Evolutionary conservation across 1,140 invertebrate species (phyloP).

Genomic region (Hetaerina americana): DNA sequence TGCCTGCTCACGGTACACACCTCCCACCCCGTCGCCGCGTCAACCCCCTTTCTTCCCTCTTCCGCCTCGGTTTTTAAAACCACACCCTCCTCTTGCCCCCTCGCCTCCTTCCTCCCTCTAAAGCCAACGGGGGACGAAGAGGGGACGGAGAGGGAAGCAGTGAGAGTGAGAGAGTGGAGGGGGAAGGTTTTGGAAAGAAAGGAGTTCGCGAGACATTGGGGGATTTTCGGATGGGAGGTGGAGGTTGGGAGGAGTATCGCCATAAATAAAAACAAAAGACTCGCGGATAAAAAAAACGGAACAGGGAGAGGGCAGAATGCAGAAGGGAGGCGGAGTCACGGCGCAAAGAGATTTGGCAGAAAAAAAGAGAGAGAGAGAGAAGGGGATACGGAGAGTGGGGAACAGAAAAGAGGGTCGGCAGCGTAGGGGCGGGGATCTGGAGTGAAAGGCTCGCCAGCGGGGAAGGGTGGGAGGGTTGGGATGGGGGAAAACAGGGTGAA

Average conservation of each 20-base stretch:
- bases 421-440: neutral
- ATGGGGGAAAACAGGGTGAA: neutral
- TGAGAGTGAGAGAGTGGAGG: neutral
- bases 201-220: neutral
- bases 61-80: too few relatives aligned
- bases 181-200: too few relatives aligned
- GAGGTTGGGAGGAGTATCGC: neutral
- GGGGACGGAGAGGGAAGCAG: neutral
- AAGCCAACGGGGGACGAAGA: neutral
- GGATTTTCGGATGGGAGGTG: neutral
- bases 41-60: too few relatives aligned
- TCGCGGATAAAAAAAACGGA: neutral
- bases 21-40: too few relatives aligned
- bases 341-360: neutral
- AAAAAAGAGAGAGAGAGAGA: neutral
- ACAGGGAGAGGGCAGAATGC: neutral
- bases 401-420: neutral
- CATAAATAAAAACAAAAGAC: neutral
- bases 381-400: neutral
- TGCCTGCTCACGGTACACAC: too few relatives aligned
- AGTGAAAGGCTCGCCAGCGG: neutral
- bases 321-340: neutral
- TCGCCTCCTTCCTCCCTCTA: neutral
- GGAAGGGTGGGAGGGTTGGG: neutral
- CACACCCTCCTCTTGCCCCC: neutral